Evolutionary conservation across 2,888 invertebrate genomes (phyloP).

Genomic region (Mesopsocus fuscifrons): DNA sequence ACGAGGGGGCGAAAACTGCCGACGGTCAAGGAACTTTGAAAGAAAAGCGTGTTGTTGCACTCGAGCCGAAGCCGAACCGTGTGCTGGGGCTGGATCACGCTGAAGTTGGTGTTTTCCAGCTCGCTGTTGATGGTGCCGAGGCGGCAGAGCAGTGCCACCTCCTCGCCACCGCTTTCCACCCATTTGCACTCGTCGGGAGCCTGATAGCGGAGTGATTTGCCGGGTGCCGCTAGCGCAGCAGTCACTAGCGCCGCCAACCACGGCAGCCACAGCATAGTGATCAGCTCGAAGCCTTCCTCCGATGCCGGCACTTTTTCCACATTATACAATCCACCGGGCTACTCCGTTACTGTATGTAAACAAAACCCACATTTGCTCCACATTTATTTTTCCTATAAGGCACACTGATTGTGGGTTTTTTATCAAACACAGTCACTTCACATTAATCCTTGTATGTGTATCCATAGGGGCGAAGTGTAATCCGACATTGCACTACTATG

Average conservation of each 20-base stretch:
- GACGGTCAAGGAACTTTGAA: constrained; percentile 57
- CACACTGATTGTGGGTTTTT: too few relatives aligned
- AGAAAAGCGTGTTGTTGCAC: constrained; percentile 62
- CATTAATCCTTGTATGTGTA: constrained; percentile 4
- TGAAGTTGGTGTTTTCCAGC: constrained; percentile 62
- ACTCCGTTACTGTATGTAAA: too few relatives aligned
- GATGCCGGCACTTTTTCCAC: background rate
- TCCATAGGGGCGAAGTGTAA: background rate
- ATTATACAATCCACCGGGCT: background rate
- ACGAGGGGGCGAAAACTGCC: constrained; percentile 57
- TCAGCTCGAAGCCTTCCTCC: constrained; percentile 1
- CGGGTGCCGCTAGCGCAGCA: constrained; percentile 26
- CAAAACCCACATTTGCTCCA: too few relatives aligned
- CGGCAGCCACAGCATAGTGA: background rate
- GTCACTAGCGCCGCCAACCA: background rate
- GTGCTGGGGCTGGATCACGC: constrained; percentile 64
- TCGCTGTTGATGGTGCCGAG: constrained; percentile 62
- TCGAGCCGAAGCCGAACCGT: constrained; percentile 55
- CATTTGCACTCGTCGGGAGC: constrained; percentile 68
- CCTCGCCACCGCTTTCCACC: constrained; percentile 33
- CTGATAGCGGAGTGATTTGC: constrained; percentile 46
- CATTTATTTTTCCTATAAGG: too few relatives aligned
- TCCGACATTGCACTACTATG: background rate
- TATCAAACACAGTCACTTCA: constrained; percentile 5
- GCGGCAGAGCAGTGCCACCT: constrained; percentile 52